Percentiles rank a stretch among this genome's conserved stretches.
phyloP scores from a whole-genome alignment of 1,140 invertebrate species.

The Anthonomus grandis region DNA sequence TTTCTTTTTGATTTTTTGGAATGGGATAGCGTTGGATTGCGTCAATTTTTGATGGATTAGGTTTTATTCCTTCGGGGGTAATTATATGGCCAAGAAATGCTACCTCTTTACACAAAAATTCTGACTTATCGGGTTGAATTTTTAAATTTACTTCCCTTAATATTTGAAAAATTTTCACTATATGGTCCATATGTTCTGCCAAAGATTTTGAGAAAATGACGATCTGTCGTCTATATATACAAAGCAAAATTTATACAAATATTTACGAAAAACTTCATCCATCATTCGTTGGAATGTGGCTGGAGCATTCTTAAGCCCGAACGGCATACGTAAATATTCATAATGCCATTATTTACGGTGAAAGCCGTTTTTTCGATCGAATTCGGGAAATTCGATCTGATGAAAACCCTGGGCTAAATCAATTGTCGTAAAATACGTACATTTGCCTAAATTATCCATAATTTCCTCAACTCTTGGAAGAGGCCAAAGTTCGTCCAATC shows the following conservation, averaged over 20 bases:
- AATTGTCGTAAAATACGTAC: constrained; percentile 51
- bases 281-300: constrained; percentile 51
- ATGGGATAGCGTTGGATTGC: constrained; percentile 19
- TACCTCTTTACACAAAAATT: constrained; percentile 36
- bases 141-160: constrained; percentile 35
- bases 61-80: constrained; percentile 20
- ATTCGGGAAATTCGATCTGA: constrained; percentile 49
- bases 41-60: constrained; percentile 20
- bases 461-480: constrained; percentile 54
- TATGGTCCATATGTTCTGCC: constrained; percentile 34
- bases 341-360: constrained; percentile 43
- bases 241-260: constrained; percentile 33
- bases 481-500: constrained; percentile 52
- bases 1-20: constrained; percentile 15
- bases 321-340: constrained; percentile 49
- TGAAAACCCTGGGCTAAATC: constrained; percentile 52
- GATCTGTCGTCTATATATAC: constrained; percentile 47
- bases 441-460: constrained; percentile 49
- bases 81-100: constrained; percentile 25
- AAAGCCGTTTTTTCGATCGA: constrained; percentile 53
- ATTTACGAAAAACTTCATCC: constrained; percentile 39
- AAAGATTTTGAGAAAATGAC: constrained; percentile 34
- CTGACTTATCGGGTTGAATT: constrained; percentile 38
- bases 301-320: constrained; percentile 49
- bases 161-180: constrained; percentile 31